Conservation (phyloP, 2,888 invertebrate species). For the Theodoxus fluviatilis region DNA sequence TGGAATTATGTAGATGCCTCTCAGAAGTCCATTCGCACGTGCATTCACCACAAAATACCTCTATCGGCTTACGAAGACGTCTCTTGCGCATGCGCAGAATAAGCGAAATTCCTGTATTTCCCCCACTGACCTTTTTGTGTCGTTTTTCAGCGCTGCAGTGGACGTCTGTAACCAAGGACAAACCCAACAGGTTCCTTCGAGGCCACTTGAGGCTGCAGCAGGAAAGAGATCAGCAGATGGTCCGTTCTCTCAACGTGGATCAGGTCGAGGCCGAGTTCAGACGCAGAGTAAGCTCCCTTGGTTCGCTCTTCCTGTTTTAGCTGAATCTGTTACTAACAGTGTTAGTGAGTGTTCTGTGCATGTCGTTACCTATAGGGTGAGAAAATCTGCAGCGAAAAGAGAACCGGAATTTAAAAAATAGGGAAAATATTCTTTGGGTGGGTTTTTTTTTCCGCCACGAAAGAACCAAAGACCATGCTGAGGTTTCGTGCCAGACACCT, state of each 20-base stretch:
- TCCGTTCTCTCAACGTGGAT: constrained; percentile 49
- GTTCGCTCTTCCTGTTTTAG: too few relatives aligned
- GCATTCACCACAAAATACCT: too few relatives aligned
- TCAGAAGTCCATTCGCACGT: too few relatives aligned
- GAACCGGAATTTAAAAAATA: background rate
- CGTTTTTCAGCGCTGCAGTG: constrained; percentile 44
- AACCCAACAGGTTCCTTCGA: constrained; percentile 39
- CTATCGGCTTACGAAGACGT: too few relatives aligned
- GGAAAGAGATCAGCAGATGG: constrained; percentile 43
- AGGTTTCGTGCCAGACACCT: background rate
- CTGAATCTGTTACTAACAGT: too few relatives aligned
- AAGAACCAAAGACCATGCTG: background rate
- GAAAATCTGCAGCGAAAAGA: background rate
- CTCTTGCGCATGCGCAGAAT: too few relatives aligned
- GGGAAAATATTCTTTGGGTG: background rate
- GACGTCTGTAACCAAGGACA: constrained; percentile 39
- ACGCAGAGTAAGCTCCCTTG: constrained; percentile 53
- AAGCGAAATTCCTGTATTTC: too few relatives aligned
- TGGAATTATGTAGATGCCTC: too few relatives aligned
- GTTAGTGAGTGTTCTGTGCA: too few relatives aligned
- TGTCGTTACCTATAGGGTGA: too few relatives aligned
- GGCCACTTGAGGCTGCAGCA: constrained; percentile 37
- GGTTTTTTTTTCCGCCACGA: background rate
- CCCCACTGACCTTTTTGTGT: background rate
- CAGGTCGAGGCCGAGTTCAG: constrained; percentile 59